Evolutionary conservation across 2,888 invertebrate species (phyloP), one percentile per base, ranked within the genome.

Genomic region (Nomada lathburiana): DNA sequence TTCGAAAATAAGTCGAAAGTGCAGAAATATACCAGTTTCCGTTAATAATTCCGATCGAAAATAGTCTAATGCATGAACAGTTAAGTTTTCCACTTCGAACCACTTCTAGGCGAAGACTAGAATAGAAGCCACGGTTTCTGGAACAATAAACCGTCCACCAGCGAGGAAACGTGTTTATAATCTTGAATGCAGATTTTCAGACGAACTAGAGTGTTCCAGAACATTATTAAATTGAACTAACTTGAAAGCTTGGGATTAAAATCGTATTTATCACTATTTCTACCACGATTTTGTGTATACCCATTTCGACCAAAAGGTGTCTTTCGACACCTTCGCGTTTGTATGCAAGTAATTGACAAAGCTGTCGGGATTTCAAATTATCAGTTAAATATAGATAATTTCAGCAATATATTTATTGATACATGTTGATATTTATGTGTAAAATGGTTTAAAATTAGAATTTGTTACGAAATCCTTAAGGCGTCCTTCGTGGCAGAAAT

Each of bases 221-320:
- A 36, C 36, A 36, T 36, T 47, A 11, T 47, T 47, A 16, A 47
- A 47, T 47, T 47, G 47, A 11, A 11, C 47, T 47, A 47, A 13
- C 16, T 7, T 20, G 29, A 60, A 53, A 23, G 55, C 76, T 63
- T 23, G n/a, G 64, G 68, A 26, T 60, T 20, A 59, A 68, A 81
- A 76, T 81, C 76, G 53, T 69, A 67, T 76, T 71, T 64, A 60
- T 26, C 82, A 55, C 20, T 36, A 36, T 36, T 7, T 36, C 36
- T 5, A 36, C 36, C 36, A 36, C 36, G 36, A 36, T 36, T 36
- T 36, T 7, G 9, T 36, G 36, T 7, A 7, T 7, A 36, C 36
- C 7, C 7, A 36, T 7, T 36, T 7, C 36, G 7, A 7, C 7
- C 7, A 7, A 36, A 36, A 7, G 36, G 7, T 36, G 36, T 36